phyloP scores from a whole-genome alignment of 53 echinoderm and acorn worm species.

The Antedon mediterranea region DNA sequence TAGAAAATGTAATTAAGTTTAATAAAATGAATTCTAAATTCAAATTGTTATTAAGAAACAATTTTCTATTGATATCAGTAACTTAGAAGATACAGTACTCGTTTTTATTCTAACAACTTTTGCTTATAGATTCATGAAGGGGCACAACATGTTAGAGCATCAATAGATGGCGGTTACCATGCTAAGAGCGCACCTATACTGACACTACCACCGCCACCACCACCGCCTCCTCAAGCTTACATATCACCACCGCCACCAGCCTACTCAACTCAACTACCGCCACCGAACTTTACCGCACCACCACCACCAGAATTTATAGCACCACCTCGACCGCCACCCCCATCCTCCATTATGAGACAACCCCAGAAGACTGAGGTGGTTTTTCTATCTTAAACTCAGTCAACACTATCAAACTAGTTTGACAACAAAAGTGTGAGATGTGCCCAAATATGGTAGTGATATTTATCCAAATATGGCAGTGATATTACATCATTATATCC shows the following conservation, averaged over 20 bases:
- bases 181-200: neutral
- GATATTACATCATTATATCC: no score
- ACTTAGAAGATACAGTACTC: no score
- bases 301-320: neutral
- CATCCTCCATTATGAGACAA: conserved; percentile 1
- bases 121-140: neutral
- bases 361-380: neutral
- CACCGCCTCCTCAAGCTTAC: conserved; percentile 13
- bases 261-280: neutral
- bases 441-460: no score
- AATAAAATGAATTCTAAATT: no score
- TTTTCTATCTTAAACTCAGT: no score
- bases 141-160: neutral
- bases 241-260: neutral
- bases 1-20: no score
- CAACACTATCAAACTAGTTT: no score
- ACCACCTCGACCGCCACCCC: conserved; percentile 2
- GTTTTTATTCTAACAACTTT: no score
- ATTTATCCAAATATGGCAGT: no score
- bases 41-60: no score
- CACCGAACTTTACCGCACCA: neutral
- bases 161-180: neutral
- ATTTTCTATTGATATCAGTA: no score
- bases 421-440: no score
- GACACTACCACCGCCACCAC: conserved; percentile 19